Evolutionary conservation across 2,888 invertebrate species (phyloP).

Genomic region (Rugalucina vietnamica): DNA sequence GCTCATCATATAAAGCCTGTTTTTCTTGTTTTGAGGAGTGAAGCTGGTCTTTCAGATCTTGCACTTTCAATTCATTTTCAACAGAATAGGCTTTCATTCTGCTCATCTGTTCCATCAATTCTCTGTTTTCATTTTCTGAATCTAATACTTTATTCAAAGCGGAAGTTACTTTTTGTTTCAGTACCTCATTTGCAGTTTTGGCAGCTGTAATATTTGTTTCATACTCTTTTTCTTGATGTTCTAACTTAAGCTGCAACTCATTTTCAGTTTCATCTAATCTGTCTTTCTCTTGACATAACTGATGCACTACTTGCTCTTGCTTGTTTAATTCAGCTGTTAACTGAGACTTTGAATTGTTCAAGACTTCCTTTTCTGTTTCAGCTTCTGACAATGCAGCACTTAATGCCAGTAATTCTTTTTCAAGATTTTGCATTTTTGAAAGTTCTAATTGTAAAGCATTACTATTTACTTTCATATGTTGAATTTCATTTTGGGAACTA

Average conservation of each 20-base stretch:
- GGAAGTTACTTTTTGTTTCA: background rate
- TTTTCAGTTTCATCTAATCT: background rate
- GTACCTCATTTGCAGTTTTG: background rate
- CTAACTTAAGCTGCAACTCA: background rate
- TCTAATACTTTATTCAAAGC: background rate
- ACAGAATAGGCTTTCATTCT: slow-evolving; percentile 6
- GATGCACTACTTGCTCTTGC: background rate
- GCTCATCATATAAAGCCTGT: background rate
- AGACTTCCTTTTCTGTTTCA: background rate
- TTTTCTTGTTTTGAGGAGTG: background rate
- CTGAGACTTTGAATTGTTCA: background rate
- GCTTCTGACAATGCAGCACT: slow-evolving; percentile 4
- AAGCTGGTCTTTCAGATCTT: background rate
- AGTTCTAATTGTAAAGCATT: background rate
- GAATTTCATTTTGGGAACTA: background rate
- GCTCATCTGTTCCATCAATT: background rate
- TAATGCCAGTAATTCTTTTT: background rate
- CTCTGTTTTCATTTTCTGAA: slow-evolving; percentile 6
- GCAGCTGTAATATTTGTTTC: background rate
- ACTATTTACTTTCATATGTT: background rate
- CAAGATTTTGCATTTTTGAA: background rate
- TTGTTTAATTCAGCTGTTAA: background rate
- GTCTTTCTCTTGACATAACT: slow-evolving; percentile 7
- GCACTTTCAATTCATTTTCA: background rate
- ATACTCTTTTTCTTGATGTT: background rate